Evolutionary conservation across 2,113 vertebrate genomes (phyloP).

Genomic region (Neogale vison): DNA sequence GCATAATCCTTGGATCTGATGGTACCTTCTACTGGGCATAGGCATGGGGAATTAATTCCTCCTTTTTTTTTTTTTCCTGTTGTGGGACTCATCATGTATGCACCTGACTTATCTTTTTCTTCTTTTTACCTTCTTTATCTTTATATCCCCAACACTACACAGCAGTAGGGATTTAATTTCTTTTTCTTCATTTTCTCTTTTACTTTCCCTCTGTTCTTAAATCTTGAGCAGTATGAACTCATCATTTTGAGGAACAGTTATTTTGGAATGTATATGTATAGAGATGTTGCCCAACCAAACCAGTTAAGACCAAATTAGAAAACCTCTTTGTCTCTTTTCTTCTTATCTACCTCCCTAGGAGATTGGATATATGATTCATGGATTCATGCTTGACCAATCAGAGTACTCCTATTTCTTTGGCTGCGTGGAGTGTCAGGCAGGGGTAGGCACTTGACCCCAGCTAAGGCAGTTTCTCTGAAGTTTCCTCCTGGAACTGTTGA

Average conservation of each 20-base stretch:
- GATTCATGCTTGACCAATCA: not conserved
- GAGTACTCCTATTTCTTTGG: not conserved
- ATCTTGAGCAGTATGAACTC: not conserved
- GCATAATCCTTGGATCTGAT: not conserved
- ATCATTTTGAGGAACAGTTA: not conserved
- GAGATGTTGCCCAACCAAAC: not conserved
- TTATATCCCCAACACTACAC: not conserved
- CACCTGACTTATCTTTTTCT: not conserved
- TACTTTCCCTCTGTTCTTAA: not conserved
- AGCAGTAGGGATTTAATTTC: not conserved
- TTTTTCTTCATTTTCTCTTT: not conserved
- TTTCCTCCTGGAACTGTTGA: not conserved
- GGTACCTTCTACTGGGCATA: not conserved
- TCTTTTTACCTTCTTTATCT: not conserved
- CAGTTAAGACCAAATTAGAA: not conserved
- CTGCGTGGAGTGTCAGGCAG: not conserved
- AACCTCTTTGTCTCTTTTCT: not conserved
- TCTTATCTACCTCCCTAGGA: not conserved
- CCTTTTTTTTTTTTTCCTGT: not conserved
- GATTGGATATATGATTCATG: not conserved
- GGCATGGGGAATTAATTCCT: not conserved
- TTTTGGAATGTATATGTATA: not conserved
- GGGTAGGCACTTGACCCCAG: not conserved
- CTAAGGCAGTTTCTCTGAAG: not conserved
- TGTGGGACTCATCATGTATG: not conserved